Evolutionary conservation across 1,140 invertebrate genomes (phyloP).

Genomic region (Bombus polaris): DNA sequence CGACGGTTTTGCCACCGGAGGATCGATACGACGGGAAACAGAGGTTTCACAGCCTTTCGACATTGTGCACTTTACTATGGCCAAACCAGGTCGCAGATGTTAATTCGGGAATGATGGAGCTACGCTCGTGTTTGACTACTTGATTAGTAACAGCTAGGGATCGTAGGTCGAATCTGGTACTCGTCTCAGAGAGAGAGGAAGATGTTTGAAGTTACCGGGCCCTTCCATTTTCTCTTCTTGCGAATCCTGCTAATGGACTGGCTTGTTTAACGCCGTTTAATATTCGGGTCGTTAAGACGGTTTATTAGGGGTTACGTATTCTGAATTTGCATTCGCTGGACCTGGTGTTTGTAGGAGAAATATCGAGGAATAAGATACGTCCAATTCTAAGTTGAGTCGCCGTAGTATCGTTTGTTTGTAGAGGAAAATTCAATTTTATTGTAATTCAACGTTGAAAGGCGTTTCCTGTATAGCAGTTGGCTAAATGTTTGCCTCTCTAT

Average conservation of each 20-base stretch:
- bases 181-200: neutral
- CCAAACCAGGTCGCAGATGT: constrained; percentile 28
- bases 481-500: neutral
- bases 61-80: neutral
- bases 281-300: neutral
- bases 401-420: neutral
- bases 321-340: neutral
- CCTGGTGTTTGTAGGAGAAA: no score
- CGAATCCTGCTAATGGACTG: neutral
- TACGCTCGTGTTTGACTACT: constrained; percentile 31
- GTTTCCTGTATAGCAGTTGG: neutral
- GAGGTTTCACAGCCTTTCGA: neutral
- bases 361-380: neutral
- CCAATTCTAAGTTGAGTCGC: neutral
- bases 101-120: constrained; percentile 24
- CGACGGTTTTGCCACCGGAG: neutral
- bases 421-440: neutral
- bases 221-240: neutral
- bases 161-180: neutral
- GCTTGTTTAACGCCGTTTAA: neutral
- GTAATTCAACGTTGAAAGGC: neutral
- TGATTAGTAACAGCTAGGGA: neutral
- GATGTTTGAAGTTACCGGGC: neutral
- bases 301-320: neutral
- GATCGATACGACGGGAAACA: constrained; percentile 7